Evolutionary conservation across 2,888 invertebrate species (phyloP), one percentile per base, ranked within the genome.

Genomic region (Dioctria rufipes): DNA sequence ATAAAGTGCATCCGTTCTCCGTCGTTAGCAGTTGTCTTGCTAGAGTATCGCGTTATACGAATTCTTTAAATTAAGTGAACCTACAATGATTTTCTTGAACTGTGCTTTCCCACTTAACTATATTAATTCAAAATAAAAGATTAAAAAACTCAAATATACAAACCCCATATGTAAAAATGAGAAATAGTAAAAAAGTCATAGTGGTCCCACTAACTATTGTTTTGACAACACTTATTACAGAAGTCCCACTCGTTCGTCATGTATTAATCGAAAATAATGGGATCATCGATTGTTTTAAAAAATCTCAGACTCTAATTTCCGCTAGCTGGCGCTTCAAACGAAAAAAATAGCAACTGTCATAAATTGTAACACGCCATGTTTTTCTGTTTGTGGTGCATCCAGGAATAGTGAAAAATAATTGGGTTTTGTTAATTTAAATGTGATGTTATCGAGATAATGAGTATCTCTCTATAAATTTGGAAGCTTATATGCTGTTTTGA

Each of bases 281-380:
- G 60, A 13, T 60, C 39, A 54, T 73, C n/a, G 58, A 73, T 58
- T 73, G 37, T 58, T 60, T 51, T 46, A 40, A 60, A 60, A 73
- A 73, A 61, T 46, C 43, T 8, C 46, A 11, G 46, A 2, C n/a
- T 40, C 40, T 49, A 77, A 60, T 69, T 80, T 81, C 81, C 81
- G 49, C 60, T 54, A 81, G 81, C 77, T 81, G 81, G 81, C 81
- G 63, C 40, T 25, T 40, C 8, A 25, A 40, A 13, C 25, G 39
- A 67, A 66, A 46, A 40, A 46, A 60, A 25, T 11, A 39, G n/a
- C 39, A 80, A 66, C 25, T 81, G 81, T 61, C 81, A 81, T 75
- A 78, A 78, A 61, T 78, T 51, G 42, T 37, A 81, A 51, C 75
- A 78, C 81, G 81, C 81, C 81, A 81, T 81, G 69, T 81, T 81